Conservation (phyloP, 2,113 vertebrate species). For the Grammomys dolichurus region DNA sequence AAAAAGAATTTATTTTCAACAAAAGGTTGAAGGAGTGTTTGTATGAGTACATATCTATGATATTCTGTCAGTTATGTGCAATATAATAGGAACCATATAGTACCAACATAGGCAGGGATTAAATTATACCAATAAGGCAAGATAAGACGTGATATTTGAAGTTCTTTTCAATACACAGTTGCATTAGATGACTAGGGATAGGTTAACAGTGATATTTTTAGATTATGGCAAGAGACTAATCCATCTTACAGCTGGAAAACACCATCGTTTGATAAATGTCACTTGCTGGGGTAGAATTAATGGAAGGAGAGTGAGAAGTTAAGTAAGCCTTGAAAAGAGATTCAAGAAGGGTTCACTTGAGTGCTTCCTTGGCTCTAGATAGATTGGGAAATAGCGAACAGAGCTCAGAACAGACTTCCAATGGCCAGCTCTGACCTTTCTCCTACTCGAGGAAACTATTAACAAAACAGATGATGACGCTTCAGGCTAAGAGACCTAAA, state of each 20-base stretch:
- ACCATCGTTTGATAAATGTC: conserved; percentile 37
- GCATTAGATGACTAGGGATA: not conserved
- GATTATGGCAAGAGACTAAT: not conserved
- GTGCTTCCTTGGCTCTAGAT: not conserved
- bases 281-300: conserved; percentile 25
- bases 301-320: conserved; percentile 11
- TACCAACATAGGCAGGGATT: not conserved
- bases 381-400: not conserved
- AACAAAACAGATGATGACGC: not conserved
- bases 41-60: not conserved
- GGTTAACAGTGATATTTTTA: conserved; percentile 11
- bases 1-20: not conserved
- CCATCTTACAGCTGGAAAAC: not conserved
- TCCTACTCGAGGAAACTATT: not conserved
- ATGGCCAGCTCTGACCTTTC: not conserved
- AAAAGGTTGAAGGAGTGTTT: not conserved
- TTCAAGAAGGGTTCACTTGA: not conserved
- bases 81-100: conserved; percentile 17
- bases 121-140: conserved; percentile 13
- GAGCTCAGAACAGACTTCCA: not conserved
- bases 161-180: not conserved
- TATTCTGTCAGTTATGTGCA: not conserved
- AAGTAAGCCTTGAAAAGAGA: conserved; percentile 44
- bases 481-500: not conserved
- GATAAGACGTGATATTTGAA: not conserved